A percentile compares a stretch with the other conserved stretches of the same genome.
These are phyloP conservation scores for Spilarctia lutea DNA, from an alignment of 2,888 invertebrate species.

Conservation along the genomic window DNA sequence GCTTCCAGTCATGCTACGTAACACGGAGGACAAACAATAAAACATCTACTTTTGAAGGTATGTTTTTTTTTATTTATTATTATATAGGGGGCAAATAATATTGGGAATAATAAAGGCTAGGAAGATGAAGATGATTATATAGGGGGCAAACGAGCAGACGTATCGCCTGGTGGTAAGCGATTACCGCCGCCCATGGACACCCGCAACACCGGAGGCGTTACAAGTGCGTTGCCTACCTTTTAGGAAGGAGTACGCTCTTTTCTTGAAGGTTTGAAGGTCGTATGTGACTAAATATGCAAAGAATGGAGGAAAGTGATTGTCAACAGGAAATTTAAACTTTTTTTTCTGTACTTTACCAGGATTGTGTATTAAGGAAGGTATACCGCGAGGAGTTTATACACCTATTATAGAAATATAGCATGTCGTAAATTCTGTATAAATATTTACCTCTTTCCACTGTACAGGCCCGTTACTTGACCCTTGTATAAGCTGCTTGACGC, in stretches of 20 bases:
- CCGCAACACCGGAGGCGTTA: too few species aligned
- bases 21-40: background rate
- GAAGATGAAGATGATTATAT: too few species aligned
- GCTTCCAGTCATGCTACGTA: slow-evolving; percentile 88
- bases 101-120: too few species aligned
- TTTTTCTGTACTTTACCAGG: background rate
- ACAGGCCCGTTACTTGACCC: slow-evolving; percentile 81
- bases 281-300: background rate
- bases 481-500: slow-evolving; percentile 83
- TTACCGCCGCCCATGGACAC: too few species aligned
- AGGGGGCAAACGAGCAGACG: too few species aligned
- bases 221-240: too few species aligned
- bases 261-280: too few species aligned
- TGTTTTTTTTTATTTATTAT: too few species aligned
- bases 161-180: too few species aligned
- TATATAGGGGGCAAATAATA: too few species aligned
- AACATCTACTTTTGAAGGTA: background rate
- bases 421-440: background rate
- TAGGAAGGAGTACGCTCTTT: too few species aligned
- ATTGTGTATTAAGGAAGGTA: background rate
- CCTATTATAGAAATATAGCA: background rate
- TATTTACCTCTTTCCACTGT: slow-evolving; percentile 81
- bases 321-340: too few species aligned
- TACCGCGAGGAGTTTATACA: background rate
- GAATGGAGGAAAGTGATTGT: background rate